phyloP scores from a whole-genome alignment of 1,140 invertebrate species.

The Anastatus disparis region DNA sequence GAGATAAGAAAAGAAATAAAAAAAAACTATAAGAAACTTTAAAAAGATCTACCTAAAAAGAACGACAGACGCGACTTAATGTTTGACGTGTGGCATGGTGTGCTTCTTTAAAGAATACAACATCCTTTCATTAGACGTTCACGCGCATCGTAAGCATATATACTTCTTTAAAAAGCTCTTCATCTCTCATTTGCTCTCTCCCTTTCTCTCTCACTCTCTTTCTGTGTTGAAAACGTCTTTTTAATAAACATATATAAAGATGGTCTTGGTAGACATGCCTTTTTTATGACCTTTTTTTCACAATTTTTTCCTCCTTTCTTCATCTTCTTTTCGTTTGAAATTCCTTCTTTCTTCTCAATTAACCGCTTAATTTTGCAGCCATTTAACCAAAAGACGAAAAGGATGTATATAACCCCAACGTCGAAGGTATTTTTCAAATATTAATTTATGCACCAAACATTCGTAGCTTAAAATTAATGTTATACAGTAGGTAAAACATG shows the following conservation, averaged over 20 bases:
- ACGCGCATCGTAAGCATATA: not conserved
- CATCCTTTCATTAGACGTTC: slow-evolving; percentile 24
- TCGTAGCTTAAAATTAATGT: too few relatives aligned
- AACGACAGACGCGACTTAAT: slow-evolving; percentile 4
- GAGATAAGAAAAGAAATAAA: too few relatives aligned
- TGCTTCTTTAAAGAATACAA: slow-evolving; percentile 17
- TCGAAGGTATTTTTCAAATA: too few relatives aligned
- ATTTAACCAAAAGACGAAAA: too few relatives aligned
- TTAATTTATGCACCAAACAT: slow-evolving; percentile 9
- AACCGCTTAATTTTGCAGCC: slow-evolving; percentile 16
- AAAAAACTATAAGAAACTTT: too few relatives aligned
- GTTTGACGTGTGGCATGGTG: slow-evolving; percentile 23
- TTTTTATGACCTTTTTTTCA: not conserved
- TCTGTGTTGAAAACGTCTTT: too few relatives aligned
- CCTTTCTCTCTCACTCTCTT: too few relatives aligned
- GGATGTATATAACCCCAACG: too few relatives aligned
- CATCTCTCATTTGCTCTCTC: too few relatives aligned
- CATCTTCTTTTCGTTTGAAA: too few relatives aligned
- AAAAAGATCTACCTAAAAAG: too few relatives aligned
- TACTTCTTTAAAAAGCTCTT: not conserved
- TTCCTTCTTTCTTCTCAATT: not conserved
- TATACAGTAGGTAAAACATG: slow-evolving; percentile 16
- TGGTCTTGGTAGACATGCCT: not conserved
- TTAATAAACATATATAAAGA: not conserved
- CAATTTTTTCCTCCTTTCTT: too few relatives aligned